These are phyloP conservation scores for Gallinago jamesoni DNA, from an alignment of 2,113 vertebrate species.

Conservation along the genomic window DNA sequence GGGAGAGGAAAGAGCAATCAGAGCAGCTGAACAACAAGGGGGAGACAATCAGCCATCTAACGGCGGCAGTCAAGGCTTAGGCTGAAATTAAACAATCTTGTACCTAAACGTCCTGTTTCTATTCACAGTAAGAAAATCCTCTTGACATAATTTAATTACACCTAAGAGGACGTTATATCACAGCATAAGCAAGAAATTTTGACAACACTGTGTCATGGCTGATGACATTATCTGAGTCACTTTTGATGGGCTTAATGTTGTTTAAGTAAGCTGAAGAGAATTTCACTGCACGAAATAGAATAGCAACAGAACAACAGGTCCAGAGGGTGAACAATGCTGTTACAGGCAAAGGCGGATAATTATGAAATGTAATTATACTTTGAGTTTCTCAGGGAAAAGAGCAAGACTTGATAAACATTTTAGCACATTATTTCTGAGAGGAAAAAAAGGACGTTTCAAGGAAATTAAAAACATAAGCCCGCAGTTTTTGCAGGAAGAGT, in stretches of 20 bases:
- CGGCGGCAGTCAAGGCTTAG: neutral
- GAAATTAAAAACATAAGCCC: constrained; percentile 3
- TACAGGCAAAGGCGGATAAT: constrained; percentile 44
- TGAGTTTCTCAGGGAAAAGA: constrained; percentile 63
- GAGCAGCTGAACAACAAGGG: accelerated
- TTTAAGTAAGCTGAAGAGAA: constrained; percentile 30
- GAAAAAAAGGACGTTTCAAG: constrained; percentile 41
- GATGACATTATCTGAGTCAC: constrained; percentile 33
- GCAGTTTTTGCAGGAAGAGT: neutral
- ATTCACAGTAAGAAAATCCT: neutral
- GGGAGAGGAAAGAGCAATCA: neutral
- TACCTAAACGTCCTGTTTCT: neutral
- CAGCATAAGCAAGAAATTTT: neutral
- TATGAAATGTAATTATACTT: constrained; percentile 71
- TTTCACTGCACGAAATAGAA: constrained; percentile 5
- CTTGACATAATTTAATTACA: constrained; percentile 53
- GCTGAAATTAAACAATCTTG: neutral
- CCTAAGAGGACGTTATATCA: neutral
- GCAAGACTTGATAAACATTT: constrained; percentile 55
- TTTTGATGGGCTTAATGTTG: constrained; percentile 61
- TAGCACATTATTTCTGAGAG: constrained; percentile 15
- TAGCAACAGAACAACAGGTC: constrained; percentile 50
- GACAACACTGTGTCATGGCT: constrained; percentile 3
- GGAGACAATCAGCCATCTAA: neutral
- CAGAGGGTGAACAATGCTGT: constrained; percentile 52